phyloP scores from a whole-genome alignment of 2,113 vertebrate genomes.

The Colistium nudipinnis region DNA sequence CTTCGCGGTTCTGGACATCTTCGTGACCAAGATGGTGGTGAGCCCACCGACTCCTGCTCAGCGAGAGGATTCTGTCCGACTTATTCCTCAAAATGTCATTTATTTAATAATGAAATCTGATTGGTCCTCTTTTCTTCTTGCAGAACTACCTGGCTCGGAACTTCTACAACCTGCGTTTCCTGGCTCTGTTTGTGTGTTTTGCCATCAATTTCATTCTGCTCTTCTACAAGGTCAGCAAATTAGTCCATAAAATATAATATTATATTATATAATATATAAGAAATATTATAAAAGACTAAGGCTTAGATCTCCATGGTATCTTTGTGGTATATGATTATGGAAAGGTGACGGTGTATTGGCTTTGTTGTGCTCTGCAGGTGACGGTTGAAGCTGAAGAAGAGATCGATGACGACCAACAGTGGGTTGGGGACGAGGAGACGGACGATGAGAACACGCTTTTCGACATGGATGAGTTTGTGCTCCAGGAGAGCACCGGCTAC shows the following conservation, averaged over 20 bases:
- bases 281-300: no score
- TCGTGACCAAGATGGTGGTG: slow-evolving; percentile 91
- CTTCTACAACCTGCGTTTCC: slow-evolving; percentile 97
- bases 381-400: slow-evolving; percentile 87
- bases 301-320: not conserved
- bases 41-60: no score
- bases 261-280: no score
- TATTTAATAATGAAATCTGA: no score
- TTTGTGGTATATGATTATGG: no score
- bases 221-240: slow-evolving; percentile 98
- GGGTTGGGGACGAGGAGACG: slow-evolving; percentile 83
- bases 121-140: slow-evolving; percentile 18
- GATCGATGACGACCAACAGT: slow-evolving; percentile 79
- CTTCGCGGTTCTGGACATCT: slow-evolving; percentile 90
- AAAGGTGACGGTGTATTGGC: no score
- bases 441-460: slow-evolving; percentile 84
- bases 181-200: slow-evolving; percentile 96
- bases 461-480: slow-evolving; percentile 93
- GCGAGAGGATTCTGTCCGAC: no score
- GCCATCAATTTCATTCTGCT: slow-evolving; percentile 99
- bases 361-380: slow-evolving; percentile 79
- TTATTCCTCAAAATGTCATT: no score
- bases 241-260: no score
- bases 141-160: slow-evolving; percentile 97
- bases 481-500: slow-evolving; percentile 95